Base-by-base conservation (phyloP, 2,797 vertebrate species). In the Propithecus deckenii region DNA sequence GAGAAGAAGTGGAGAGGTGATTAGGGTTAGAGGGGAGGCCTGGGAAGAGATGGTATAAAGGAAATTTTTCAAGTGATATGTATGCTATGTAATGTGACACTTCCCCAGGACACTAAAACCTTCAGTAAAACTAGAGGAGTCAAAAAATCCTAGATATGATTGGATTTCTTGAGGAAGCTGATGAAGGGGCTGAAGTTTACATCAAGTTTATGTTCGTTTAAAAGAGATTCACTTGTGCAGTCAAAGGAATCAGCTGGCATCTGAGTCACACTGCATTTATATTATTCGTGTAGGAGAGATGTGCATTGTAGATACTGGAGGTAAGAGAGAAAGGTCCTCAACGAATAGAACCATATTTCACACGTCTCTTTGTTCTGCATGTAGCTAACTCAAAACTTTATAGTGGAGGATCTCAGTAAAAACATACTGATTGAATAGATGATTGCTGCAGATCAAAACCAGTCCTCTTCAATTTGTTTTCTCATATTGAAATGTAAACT, bases 161-260 rank as follows among this genome's bases (percentile, higher is more conserved):
- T 93, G 32, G 17, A 23, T 78, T 78, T 96, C 81, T 89, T 57
- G 46, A 81, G 63, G 83, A 93, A 94, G 61, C 46, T 41, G 86
- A 81, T 74, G 25, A 92, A 78, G 74, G 12, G 32, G n/a, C 20
- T 86, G 20, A 78, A 50, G 76, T 88, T 59, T 67, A 46, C 23
- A n/a, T 72, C 52, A 59, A 38, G 13, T 72, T 67, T 74, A 20
- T 65, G 4, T 13, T 71, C 11, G n/a, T 67, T 96, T 86, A 74
- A 86, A 96, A 92, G 48, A 89, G 30, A 81, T 74, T 93, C 30
- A 67, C 30, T 63, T 50, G 41, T 38, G 17, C 28, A 48, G 23
- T 71, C 75, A 84, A 83, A 96, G 50, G 57, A 86, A 80, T 38
- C 23, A 74, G 65, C 52, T 86, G 71, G 25, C 41, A 41, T 18